Conservation (phyloP, 2,888 invertebrate genomes). For the Palloptera scutellata region DNA sequence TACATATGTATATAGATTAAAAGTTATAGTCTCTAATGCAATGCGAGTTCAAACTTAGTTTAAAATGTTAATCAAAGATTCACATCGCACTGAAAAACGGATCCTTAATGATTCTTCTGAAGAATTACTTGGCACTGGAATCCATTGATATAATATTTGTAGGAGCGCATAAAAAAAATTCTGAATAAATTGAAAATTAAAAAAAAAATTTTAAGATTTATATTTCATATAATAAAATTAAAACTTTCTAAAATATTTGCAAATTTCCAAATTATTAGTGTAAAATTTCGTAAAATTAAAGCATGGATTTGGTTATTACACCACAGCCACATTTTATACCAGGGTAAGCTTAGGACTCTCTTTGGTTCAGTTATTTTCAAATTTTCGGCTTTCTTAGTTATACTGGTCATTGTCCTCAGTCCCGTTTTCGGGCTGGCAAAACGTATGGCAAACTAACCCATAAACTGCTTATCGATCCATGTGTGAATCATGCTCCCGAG, state of each 20-base stretch:
- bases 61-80: too few species aligned
- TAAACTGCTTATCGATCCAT: slow-evolving; percentile 77
- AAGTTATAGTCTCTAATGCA: too few species aligned
- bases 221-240: not conserved
- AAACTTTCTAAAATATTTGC: not conserved
- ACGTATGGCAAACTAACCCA: slow-evolving; percentile 79
- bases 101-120: too few species aligned
- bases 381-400: slow-evolving; percentile 66
- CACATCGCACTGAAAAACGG: too few species aligned
- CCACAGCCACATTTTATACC: slow-evolving; percentile 79
- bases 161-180: not conserved
- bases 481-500: slow-evolving; percentile 75
- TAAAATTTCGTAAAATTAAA: not conserved
- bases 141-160: too few species aligned
- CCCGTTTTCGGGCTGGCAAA: slow-evolving; percentile 77
- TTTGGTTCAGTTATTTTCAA: not conserved
- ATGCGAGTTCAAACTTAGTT: too few species aligned
- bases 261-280: slow-evolving; percentile 14
- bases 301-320: slow-evolving; percentile 62
- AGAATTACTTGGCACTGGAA: too few species aligned
- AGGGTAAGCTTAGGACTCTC: slow-evolving; percentile 66
- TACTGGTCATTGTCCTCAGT: slow-evolving; percentile 80
- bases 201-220: slow-evolving; percentile 14
- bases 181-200: slow-evolving; percentile 1
- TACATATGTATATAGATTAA: too few species aligned